Percentiles rank a stretch among this genome's conserved stretches.
These are phyloP conservation scores for Clarias laeviceps DNA, from an alignment of 2,797 vertebrate species.

Conservation along the genomic window DNA sequence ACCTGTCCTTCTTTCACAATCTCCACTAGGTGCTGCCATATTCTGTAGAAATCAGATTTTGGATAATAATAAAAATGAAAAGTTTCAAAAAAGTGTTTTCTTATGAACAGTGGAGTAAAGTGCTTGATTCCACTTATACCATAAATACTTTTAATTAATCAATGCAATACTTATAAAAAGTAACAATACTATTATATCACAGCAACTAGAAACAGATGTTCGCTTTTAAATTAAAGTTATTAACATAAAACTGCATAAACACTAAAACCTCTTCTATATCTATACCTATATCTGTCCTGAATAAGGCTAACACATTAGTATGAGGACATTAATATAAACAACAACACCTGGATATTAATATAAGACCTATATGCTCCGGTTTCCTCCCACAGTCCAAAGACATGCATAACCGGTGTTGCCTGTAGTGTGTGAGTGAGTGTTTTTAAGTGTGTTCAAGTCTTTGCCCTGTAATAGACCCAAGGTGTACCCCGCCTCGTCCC, in stretches of 20 bases:
- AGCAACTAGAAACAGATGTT: not conserved
- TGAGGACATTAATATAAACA: not conserved
- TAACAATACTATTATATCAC: not conserved
- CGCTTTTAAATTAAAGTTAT: not conserved
- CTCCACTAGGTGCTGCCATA: conserved; percentile 83
- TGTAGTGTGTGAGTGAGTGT: too few species aligned
- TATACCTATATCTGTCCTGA: too few species aligned
- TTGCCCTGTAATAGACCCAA: too few species aligned
- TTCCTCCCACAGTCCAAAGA: too few species aligned
- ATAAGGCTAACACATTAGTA: not conserved
- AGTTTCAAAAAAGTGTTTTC: not conserved
- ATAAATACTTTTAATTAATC: not conserved
- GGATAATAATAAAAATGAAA: not conserved
- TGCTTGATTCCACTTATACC: not conserved
- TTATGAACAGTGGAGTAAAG: not conserved
- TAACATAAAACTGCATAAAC: not conserved
- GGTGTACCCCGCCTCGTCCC: too few species aligned
- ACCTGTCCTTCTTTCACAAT: conserved; percentile 79
- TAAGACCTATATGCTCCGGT: too few species aligned
- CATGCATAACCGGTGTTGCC: too few species aligned
- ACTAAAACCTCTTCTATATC: too few species aligned
- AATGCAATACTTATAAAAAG: not conserved
- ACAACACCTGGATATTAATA: too few species aligned
- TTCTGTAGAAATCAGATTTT: conserved; percentile 63
- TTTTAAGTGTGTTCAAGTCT: too few species aligned